Evolutionary conservation across 2,797 vertebrate genomes (phyloP).

Genomic region (Leucoraja ocellata): DNA sequence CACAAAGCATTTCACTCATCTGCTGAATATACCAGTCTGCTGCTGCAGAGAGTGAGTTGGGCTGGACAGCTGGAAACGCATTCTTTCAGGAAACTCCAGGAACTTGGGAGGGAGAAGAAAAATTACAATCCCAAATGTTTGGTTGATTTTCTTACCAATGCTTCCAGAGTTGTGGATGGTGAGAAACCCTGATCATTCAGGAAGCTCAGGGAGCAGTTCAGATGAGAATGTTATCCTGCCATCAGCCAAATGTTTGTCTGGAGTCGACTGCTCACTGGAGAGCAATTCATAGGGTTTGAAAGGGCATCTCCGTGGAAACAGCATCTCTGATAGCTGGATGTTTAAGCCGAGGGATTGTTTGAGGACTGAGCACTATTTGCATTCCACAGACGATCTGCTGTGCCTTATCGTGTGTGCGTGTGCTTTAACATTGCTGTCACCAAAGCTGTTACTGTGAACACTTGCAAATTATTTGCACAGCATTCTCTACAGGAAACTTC

Average conservation of each 20-base stretch:
- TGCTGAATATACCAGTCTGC: neutral
- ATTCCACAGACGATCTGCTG: neutral
- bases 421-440: neutral
- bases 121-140: neutral
- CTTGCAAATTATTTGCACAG: neutral
- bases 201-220: no score
- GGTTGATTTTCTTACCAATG: neutral
- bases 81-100: neutral
- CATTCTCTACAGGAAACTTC: neutral
- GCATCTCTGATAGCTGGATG: neutral
- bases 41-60: neutral
- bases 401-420: neutral
- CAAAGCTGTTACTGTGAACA: neutral
- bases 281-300: neutral
- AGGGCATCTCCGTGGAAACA: conserved; percentile 31
- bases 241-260: neutral
- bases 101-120: neutral
- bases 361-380: neutral
- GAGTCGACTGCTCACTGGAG: neutral
- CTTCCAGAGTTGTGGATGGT: neutral
- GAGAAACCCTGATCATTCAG: neutral
- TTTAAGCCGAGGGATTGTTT: neutral
- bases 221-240: neutral
- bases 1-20: conserved; percentile 31
- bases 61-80: conserved; percentile 23